Evolutionary conservation across 64 coral and sea anemone species (phyloP), one percentile per base, ranked within the genome.

Genomic region (Orbicella faveolata): DNA sequence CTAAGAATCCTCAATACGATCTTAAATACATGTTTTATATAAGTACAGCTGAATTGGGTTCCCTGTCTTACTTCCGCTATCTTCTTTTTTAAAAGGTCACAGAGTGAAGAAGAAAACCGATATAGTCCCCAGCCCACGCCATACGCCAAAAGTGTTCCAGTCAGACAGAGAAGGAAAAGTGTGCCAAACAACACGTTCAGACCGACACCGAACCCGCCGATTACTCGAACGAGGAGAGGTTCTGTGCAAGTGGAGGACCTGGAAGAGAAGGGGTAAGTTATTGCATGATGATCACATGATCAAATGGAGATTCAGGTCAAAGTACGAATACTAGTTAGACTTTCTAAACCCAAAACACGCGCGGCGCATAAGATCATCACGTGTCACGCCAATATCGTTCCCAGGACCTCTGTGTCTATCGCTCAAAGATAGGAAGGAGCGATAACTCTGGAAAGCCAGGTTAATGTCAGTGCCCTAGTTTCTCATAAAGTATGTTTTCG

Each of bases 81-180:
- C 7, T 26, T 1, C 25, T 11, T 70, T 26, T 70, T 70, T 26
- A 26, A 26, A 11, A 70, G 67, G 67, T n/a, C 67, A 10, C 21
- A 9, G 23, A 85, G 82, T 52, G 39, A 73, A 52, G 37, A 34
- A 41, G 82, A 85, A 19, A 85, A 5, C 18, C 1, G 15, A 21
- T 37, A 15, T 68, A 68, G 52, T 36, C 33, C 59, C 30, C 67
- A 70, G 20, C 7, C 67, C 20, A 11, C 25, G 10, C 10, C 67
- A 10, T 1, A 4, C 64, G 11, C 12, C 64, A 85, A 70, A 85
- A 72, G 65, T 21, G 17, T 52, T 26, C 61, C 65, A 52, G 20
- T 85, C 37, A 85, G 21, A 52, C 65, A 72, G 82, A 85, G 82
- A 73, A 72, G 82, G n/a, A 39, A 72, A 85, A 85, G 82, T 34